Percentiles rank a stretch among this genome's conserved stretches.
Conservation (phyloP, 2,888 invertebrate genomes). For the Thera britannica region DNA sequence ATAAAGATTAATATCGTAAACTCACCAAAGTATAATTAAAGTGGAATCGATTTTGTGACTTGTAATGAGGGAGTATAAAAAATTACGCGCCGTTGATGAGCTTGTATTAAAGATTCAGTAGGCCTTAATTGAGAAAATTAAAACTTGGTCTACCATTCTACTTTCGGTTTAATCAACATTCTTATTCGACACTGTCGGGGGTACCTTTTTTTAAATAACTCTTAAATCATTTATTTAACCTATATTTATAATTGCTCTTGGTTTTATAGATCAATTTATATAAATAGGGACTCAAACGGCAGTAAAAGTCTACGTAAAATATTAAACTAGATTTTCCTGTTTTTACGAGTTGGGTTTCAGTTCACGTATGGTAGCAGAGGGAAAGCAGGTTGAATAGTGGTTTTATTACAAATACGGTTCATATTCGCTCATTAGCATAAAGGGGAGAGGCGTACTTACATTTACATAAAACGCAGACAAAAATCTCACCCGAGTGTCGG, state of each 20-base stretch:
- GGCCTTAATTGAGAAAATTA: slow-evolving; percentile 32
- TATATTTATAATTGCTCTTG: background rate
- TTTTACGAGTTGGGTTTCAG: slow-evolving; percentile 15
- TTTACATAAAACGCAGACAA: slow-evolving; percentile 74
- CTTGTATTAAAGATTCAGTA: slow-evolving; percentile 32
- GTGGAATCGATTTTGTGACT: slow-evolving; percentile 19
- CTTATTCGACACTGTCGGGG: slow-evolving; percentile 11
- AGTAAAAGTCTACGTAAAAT: background rate
- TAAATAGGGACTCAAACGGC: background rate
- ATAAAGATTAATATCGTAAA: background rate
- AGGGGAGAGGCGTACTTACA: slow-evolving; percentile 54
- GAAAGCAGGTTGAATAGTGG: slow-evolving; percentile 62
- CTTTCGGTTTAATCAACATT: slow-evolving; percentile 17
- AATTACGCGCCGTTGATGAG: slow-evolving; percentile 26
- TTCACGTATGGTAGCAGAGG: slow-evolving; percentile 33
- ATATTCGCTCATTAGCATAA: slow-evolving; percentile 71
- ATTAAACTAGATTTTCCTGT: background rate
- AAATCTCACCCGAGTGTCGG: slow-evolving; percentile 63
- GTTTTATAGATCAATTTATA: too few relatives aligned
- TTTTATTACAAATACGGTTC: slow-evolving; percentile 60
- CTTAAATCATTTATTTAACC: background rate
- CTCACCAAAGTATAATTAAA: slow-evolving; percentile 7
- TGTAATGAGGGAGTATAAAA: slow-evolving; percentile 27
- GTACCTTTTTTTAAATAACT: slow-evolving; percentile 5
- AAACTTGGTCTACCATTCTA: slow-evolving; percentile 30